A percentile compares a stretch with the other conserved stretches of the same genome.
phyloP scores from a whole-genome alignment of 2,113 vertebrate species.

The Bettongia penicillata region DNA sequence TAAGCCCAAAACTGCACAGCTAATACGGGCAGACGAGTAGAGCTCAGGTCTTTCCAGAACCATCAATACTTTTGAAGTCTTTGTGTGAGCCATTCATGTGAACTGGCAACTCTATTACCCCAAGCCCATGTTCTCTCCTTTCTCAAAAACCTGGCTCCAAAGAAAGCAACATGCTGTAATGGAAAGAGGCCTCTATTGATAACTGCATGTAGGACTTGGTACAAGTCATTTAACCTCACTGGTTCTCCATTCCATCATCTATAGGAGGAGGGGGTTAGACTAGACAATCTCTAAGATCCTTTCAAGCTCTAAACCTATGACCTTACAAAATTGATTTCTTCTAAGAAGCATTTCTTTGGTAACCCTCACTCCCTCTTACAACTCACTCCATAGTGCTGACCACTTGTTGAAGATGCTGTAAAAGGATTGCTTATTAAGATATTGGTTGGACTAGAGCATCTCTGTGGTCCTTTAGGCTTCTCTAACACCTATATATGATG shows the following conservation, averaged over 20 bases:
- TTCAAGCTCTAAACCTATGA: neutral
- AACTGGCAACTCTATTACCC: neutral
- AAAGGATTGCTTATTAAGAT: neutral
- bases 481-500: neutral
- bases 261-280: neutral
- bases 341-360: too few relatives aligned
- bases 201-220: neutral
- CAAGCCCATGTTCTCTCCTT: neutral
- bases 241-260: neutral
- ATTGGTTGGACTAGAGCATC: neutral
- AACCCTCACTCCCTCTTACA: too few relatives aligned
- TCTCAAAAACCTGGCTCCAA: neutral
- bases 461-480: neutral
- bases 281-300: neutral
- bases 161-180: neutral
- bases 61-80: neutral
- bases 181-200: neutral
- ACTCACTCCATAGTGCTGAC: too few relatives aligned
- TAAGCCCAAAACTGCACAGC: neutral
- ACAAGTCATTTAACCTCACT: neutral
- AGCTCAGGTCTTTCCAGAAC: neutral
- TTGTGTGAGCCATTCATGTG: neutral
- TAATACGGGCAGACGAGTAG: neutral
- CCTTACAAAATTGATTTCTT: neutral
- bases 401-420: too few relatives aligned